Evolutionary conservation across 2,888 invertebrate species (phyloP), one percentile per base, ranked within the genome.

Genomic region (Pseudeuparius sepicola): DNA sequence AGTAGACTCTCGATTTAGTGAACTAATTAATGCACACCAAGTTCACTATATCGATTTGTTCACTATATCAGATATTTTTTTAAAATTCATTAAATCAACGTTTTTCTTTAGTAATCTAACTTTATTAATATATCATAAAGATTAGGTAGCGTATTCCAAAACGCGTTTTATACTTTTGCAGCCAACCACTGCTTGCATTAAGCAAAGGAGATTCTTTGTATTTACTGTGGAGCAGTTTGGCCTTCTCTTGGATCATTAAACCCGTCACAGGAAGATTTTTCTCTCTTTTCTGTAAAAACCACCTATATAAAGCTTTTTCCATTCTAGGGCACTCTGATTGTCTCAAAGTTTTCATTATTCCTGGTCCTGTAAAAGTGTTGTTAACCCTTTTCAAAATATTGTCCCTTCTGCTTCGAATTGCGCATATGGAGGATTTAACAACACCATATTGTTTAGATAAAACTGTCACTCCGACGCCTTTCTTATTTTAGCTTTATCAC

Each of bases 311-410:
- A 10, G 3, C 10, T 9, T 13, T 33, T 27, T 26, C 31, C 4
- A n/a, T 31, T 31, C 17, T 10, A n/a, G 24, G 5, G 10, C 11
- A 27, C 12, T 28, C 14, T 14, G 34, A 27, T 4, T 14, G 9
- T 15, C 17, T 31, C 14, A 31, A 18, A 11, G 20, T 23, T 31
- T 31, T 5, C 7, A 14, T 31, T 26, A 20, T 31, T 3, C 20
- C 24, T 17, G 31, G 17, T 31, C 31, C 31, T 7, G 23, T 15
- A 12, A 14, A 31, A 11, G 26, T 40, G 29, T 32, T 40, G 23
- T 24, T 30, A 38, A 33, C 34, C 14, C 14, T 24, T 14, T 26
- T 44, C 36, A n/a, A n/a, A n/a, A n/a, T n/a, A n/a, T n/a, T n/a
- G n/a, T n/a, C 41, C 47, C 47, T 47, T 47, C 11, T 29, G 4